Evolutionary conservation across 2,888 invertebrate genomes (phyloP), one percentile per base, ranked within the genome.

Genomic region (Drosophila macrothrix): DNA sequence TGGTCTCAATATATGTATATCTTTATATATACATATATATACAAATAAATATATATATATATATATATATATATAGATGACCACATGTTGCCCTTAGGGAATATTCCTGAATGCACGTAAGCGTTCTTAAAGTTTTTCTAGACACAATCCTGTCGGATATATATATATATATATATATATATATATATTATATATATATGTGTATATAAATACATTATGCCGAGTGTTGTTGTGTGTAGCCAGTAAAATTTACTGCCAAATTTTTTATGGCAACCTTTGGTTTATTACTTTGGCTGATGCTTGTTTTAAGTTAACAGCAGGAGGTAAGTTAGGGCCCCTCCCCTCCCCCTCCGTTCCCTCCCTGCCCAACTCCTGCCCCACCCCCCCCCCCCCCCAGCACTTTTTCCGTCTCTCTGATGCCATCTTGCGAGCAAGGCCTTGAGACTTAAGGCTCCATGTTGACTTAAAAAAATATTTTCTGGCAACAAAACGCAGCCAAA

Each of bases 261-360:
- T 84, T 82, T 82, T 74, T 76, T 76, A 64, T 83, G 78, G 73
- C 83, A 72, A 83, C 70, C 74, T 80, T 80, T 86, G 71, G 67
- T 88, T 88, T 86, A 83, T 88, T 88, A 86, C 81, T 80, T 78
- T 72, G 81, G 75, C 72, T 86, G 82, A 79, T 80, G 84, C 83
- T 83, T 83, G 70, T 83, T 80, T 83, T 73, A 67, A 72, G 81
- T 81, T 81, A 78, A 66, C 87, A 78, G 87, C 89, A 71, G 87
- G 81, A 67, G 72, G 63, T 65, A 69, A 66, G 60, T 60, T 58
- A 29, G 31, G 16, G 35, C 2, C 63, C 55, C 31, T 55, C n/a
- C 28, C 53, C 22, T 10, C 28, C 33, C 16, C 28, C 1, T 9
- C 4, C 33, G 9, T 19, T 19, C 25, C 35, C 4, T 19, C n/a